Percentiles rank a stretch among this genome's conserved stretches.
Conservation (phyloP, 2,797 vertebrate species). For the Selene dorsalis region DNA sequence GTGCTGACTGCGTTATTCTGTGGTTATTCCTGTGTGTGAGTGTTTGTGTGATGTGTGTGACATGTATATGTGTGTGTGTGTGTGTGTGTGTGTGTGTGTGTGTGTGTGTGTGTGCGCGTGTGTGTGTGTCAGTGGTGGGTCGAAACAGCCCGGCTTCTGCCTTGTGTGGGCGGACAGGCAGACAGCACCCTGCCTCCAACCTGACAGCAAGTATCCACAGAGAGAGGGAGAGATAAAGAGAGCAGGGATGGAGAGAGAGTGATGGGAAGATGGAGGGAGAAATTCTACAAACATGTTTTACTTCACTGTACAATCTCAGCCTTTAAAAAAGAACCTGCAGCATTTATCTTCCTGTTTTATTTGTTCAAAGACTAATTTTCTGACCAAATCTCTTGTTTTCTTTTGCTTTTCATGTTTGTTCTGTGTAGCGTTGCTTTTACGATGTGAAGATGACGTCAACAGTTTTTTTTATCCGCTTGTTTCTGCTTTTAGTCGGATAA, state of each 20-base stretch:
- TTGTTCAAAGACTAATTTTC: neutral
- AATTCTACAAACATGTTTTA: conserved; percentile 31
- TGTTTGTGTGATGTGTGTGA: conserved; percentile 20
- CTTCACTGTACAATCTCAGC: neutral
- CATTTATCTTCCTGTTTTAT: neutral
- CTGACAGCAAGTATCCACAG: conserved; percentile 65
- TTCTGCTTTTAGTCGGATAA: too few relatives aligned
- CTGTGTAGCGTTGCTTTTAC: too few relatives aligned
- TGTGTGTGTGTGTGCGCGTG: conserved; percentile 20
- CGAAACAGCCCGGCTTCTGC: conserved; percentile 59
- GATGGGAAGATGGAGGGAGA: conserved; percentile 21
- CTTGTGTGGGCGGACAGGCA: conserved; percentile 73
- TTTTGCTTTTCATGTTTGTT: neutral
- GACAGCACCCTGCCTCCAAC: conserved; percentile 69
- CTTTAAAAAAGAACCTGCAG: neutral
- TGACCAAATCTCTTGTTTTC: neutral
- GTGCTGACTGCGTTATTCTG: neutral
- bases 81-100: conserved; percentile 24
- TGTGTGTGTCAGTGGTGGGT: conserved; percentile 53
- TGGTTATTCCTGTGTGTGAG: conserved; percentile 19
- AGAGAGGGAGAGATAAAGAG: conserved; percentile 14
- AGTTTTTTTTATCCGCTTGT: too few relatives aligned
- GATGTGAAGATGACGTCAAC: too few relatives aligned
- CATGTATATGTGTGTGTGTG: conserved; percentile 5
- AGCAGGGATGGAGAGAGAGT: neutral